Evolutionary conservation across 23 tunicate species (phyloP), one percentile per base, ranked within the genome.

Genomic region (Ciona savignyi): DNA sequence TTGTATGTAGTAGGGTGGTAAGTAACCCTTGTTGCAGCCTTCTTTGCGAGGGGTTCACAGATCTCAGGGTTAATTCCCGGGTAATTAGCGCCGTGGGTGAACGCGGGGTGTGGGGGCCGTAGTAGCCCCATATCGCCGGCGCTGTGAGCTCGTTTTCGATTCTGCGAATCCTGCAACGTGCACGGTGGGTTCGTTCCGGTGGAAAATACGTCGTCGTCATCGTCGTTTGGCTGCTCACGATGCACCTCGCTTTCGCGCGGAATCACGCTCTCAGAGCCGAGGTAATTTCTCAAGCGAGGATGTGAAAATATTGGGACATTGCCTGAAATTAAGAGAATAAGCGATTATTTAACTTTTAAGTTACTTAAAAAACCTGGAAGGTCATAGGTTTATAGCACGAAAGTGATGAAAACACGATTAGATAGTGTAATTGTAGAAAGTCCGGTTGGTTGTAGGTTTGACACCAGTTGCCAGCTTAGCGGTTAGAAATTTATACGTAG

Each of bases 141-240:
- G 67, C 87, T 82, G 22, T 68, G 79, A 1, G 87, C 87, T 67
- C 87, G 60, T 68, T 82, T 82, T 30, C 87, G 68, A 15, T 42
- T 42, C 9, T 42, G 56, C 15, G 15, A 42, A 9, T 42, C 56
- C 56, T 42, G 56, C 15, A 42, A 15, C 11, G 9, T 9, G 56
- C 56, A 42, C 15, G 56, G 56, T 42, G 15, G 9, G 56, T 42
- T 42, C 56, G 56, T 42, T 15, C 56, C 56, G 56, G 56, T 6
- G 15, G 56, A 9, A 15, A 42, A 42, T 42, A 42, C 56, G 56
- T 42, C 56, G 56, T 42, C 56, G 15, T 42, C 15, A 6, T 42
- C 56, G 15, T 42, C 56, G 9, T 42, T 15, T 9, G 9, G 9
- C 9, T 42, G 9, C 56, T 9, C 15, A 6, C 15, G 11, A 9